Evolutionary conservation across 37 sponge, comb jelly and placozoan species (phyloP).

Genomic region (Agelas oroides): DNA sequence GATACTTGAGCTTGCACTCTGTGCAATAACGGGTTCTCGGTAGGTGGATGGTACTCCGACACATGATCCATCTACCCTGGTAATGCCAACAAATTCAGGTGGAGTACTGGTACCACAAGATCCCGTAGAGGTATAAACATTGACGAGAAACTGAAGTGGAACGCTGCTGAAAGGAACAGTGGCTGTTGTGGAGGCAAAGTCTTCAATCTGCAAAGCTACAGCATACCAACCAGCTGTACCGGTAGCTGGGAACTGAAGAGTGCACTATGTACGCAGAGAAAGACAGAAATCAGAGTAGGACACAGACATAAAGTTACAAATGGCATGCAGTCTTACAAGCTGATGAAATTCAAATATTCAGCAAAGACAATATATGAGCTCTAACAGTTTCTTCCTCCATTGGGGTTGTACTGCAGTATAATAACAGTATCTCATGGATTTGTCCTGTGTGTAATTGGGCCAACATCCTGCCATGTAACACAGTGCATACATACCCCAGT

Average conservation of each 20-base stretch:
- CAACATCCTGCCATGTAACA: too few relatives aligned
- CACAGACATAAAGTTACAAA: too few relatives aligned
- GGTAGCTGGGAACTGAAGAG: conserved; percentile 4
- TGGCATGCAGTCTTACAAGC: too few relatives aligned
- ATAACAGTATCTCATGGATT: too few relatives aligned
- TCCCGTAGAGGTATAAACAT: conserved; percentile 12
- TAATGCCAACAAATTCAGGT: background rate
- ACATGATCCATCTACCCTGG: conserved; percentile 39
- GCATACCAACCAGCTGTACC: conserved; percentile 43
- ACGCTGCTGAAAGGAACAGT: conserved; percentile 54
- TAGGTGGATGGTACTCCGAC: conserved; percentile 35
- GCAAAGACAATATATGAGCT: too few relatives aligned
- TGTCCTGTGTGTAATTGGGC: too few relatives aligned
- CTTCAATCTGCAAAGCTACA: conserved; percentile 56
- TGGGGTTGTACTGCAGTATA: too few relatives aligned
- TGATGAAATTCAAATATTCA: too few relatives aligned
- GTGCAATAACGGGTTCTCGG: conserved; percentile 16
- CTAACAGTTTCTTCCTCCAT: too few relatives aligned
- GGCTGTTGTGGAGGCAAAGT: conserved; percentile 10
- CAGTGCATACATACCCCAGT: too few relatives aligned
- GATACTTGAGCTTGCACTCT: conserved; percentile 3
- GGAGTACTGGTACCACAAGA: conserved; percentile 9
- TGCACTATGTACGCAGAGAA: conserved; percentile 1
- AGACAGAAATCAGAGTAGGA: too few relatives aligned
- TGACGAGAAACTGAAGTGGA: conserved; percentile 52